These are phyloP conservation scores for Protonibea diacanthus DNA, from an alignment of 2,797 vertebrate species.

Conservation along the genomic window DNA sequence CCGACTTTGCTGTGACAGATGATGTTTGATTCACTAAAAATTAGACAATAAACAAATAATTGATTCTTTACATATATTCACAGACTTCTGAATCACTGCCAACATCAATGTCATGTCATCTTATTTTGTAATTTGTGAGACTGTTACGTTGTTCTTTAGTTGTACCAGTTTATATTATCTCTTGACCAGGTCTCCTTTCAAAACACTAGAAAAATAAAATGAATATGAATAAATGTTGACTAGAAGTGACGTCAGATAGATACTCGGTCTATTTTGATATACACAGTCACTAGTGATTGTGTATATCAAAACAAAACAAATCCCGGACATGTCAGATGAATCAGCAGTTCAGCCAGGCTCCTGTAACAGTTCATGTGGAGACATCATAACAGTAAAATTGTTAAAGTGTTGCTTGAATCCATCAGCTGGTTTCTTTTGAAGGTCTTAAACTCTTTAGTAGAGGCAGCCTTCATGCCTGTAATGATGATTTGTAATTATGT, in stretches of 20 bases:
- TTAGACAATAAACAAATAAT: neutral
- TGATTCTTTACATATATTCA: neutral
- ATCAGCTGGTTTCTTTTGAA: neutral
- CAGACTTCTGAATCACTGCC: neutral
- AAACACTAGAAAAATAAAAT: neutral
- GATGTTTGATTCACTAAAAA: neutral
- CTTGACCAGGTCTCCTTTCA: neutral
- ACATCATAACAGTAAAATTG: neutral
- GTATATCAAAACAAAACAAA: neutral
- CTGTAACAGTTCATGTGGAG: neutral
- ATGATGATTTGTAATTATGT: too few species aligned
- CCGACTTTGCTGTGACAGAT: too few species aligned
- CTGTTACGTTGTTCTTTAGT: neutral
- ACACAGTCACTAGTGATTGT: neutral
- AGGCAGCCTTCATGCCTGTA: neutral
- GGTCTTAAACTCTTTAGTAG: neutral
- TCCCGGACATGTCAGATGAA: neutral
- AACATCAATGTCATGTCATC: neutral
- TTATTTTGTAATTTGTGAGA: neutral
- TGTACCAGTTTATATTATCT: neutral
- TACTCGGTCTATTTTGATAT: neutral
- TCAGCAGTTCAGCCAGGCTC: neutral
- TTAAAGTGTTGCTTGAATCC: neutral
- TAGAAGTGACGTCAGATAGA: neutral
- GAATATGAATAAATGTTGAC: neutral